Evolutionary conservation across 1,140 invertebrate species (phyloP), one percentile per base, ranked within the genome.

Genomic region (Diabrotica undecimpunctata): DNA sequence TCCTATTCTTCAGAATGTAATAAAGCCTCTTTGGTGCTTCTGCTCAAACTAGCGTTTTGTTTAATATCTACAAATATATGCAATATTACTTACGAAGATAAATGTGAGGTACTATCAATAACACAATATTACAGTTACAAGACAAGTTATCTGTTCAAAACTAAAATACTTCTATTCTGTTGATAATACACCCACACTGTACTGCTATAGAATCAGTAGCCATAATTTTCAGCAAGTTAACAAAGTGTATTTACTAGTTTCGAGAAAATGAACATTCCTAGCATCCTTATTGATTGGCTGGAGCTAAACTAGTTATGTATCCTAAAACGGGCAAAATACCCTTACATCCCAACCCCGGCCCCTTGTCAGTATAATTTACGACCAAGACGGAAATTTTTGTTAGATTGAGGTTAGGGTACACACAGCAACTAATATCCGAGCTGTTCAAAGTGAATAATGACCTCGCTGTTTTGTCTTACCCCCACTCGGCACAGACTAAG

Each of bases 361-460:
- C 73, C 69, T 64, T 69, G 74, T 77, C 75, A 76, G 74, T 75
- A 76, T 77, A 76, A 77, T 77, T 77, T 77, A 77, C 75, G 74
- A 77, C 69, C 74, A 70, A 70, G 68, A 71, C 68, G 70, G 70
- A 64, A 54, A 77, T 77, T 77, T 77, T 77, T 76, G 75, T 70
- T 73, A 74, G 70, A 66, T 70, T 71, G 73, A 73, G 70, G 75
- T 75, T 72, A 71, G 67, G 73, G 74, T 74, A 76, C 72, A 75
- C 73, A 74, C 75, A 74, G 71, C 74, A 73, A 72, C 74, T 77
- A 75, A 75, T 77, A 75, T 74, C 75, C 75, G 66, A 66, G 67
- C 72, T 72, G 73, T 73, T 71, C 74, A 68, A 67, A 72, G 74
- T 78, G 77, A 78, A 75, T 78, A 78, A 78, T 78, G 75, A 77